Conservation (phyloP, 2,797 vertebrate species). For the Sebastes taczanowskii region DNA sequence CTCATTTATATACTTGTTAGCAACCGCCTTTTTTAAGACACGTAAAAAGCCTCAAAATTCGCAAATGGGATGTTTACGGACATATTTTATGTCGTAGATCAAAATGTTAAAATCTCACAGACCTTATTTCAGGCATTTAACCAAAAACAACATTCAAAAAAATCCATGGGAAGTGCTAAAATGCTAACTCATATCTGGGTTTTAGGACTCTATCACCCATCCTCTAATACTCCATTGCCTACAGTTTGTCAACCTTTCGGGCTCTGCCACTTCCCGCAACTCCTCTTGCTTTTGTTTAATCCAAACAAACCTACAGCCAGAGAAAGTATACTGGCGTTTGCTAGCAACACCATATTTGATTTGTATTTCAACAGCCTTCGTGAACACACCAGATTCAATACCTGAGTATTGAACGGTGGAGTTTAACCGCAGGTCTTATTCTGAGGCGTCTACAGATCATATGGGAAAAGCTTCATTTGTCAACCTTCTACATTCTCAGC, state of each 20-base stretch:
- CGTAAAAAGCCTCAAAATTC: not conserved
- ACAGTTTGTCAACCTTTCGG: not conserved
- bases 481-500: constrained; percentile 44
- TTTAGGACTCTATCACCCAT: not conserved
- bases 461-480: constrained; percentile 30
- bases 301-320: not conserved
- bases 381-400: not conserved
- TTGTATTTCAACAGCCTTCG: not conserved
- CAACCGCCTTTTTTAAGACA: not conserved
- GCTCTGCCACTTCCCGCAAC: not conserved
- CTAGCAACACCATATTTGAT: not conserved
- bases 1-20: not conserved
- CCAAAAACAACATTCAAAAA: not conserved
- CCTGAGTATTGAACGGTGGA: not conserved
- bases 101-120: not conserved
- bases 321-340: not conserved
- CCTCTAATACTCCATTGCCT: too few species aligned
- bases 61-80: not conserved
- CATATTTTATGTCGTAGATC: not conserved
- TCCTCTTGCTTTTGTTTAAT: not conserved
- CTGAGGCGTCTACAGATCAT: not conserved
- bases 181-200: not conserved
- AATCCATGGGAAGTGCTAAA: not conserved
- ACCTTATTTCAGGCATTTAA: not conserved
- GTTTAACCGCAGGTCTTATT: not conserved